phyloP scores from a whole-genome alignment of 2,113 vertebrate species.

The Aptenodytes patagonicus region DNA sequence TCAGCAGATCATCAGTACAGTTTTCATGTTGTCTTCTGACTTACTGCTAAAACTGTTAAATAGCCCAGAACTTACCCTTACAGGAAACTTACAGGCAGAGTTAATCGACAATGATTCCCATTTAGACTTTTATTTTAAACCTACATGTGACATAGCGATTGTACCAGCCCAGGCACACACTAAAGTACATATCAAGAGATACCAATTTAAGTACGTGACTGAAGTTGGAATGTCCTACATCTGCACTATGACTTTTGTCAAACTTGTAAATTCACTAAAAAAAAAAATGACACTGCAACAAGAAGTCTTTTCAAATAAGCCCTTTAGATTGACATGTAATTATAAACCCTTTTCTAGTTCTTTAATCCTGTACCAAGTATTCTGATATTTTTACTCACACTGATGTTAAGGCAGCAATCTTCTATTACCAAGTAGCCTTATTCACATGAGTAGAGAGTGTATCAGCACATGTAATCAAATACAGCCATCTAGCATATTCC shows the following conservation, averaged over 20 bases:
- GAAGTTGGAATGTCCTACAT: neutral
- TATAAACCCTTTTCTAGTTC: neutral
- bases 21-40: neutral
- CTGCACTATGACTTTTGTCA: neutral
- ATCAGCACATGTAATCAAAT: neutral
- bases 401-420: neutral
- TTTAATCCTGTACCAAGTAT: neutral
- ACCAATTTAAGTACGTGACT: rapidly evolving
- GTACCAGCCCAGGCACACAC: neutral
- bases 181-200: neutral
- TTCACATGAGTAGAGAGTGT: neutral
- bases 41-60: neutral
- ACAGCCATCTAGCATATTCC: neutral
- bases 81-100: neutral
- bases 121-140: neutral
- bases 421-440: neutral
- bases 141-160: neutral
- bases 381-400: neutral
- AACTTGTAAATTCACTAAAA: neutral
- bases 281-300: neutral
- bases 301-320: neutral
- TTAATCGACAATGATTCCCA: neutral
- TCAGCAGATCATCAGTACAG: neutral
- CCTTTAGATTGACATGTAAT: neutral
- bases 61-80: neutral